Base-by-base conservation (phyloP, 2,797 vertebrate species). In the Ctenopoma multispine region DNA sequence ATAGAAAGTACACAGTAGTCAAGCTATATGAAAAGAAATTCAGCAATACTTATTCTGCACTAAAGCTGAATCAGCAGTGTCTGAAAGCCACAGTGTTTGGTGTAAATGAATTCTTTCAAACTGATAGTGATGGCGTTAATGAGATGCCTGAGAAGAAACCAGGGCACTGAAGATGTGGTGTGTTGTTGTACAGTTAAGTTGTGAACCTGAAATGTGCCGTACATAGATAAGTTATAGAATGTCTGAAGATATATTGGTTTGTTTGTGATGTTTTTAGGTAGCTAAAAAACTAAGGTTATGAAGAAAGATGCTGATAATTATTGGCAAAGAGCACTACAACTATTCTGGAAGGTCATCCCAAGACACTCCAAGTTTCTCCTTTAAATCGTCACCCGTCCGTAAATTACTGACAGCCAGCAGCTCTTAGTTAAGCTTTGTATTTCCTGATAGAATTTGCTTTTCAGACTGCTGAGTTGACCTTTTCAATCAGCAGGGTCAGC, bases 401-500 rank as follows among this genome's bases (percentile, higher is more conserved):
- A 74, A 82, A 78, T 56, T 41, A 21, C 72, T 62, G 81, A 69
- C 69, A 74, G 63, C 66, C 61, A 69, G 73, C 73, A 63, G 75
- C 75, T 83, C 49, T 58, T 75, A 61, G 58, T 79, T 74, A 68
- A 64, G 68, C 63, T 79, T 81, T 72, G 36, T 61, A 66, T 49
- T 78, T 36, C 27, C 34, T 73, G 68, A 83, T 78, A 63, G 71
- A 84, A 77, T 83, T 79, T 75, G 56, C 34, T 75, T 81, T 87
- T 78, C 40, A 74, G 82, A 81, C 54, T 20, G 80, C 83, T 81
- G 77, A 79, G 72, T 75, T 24, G 1, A 69, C 72, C 69, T 69
- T 88, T 85, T 77, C 72, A 77, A 81, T 82, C 82, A 68, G 29
- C 72, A 29, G 75, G 82, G 86, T 89, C 87, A 80, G 70, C 62